Evolutionary conservation across 2,888 invertebrate species (phyloP), one percentile per base, ranked within the genome.

Genomic region (Drosophila maculinotata): DNA sequence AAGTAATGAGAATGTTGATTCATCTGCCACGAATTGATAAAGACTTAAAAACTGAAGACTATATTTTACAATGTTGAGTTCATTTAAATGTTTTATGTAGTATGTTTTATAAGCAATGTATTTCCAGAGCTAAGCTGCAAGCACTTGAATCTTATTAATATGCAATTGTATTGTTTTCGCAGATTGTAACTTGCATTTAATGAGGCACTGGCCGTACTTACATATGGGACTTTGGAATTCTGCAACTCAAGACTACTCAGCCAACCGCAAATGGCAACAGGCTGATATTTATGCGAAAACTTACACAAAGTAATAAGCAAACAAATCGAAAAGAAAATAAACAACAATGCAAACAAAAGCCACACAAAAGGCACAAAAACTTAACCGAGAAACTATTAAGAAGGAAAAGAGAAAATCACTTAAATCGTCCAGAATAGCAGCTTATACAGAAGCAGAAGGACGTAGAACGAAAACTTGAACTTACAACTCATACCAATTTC

Each of bases 221-320:
- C 72, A 76, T 49, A 62, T 73, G 79, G 64, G 58, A 62, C 79
- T 60, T n/a, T 36, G 47, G 64, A 44, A 60, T 56, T 17, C 47
- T 31, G 53, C 49, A 65, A 39, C 39, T 14, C 8, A 36, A 51
- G 48, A 48, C 8, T 28, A 47, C 72, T 66, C 63, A 66, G 69
- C 64, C 65, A 79, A 72, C 75, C 79, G 73, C 63, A 73, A 80
- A 81, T 67, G 85, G 81, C 85, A 85, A 85, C 79, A 76, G 76
- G 76, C 80, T 66, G 65, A 63, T 75, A 70, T 80, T 79, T 86
- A 80, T 74, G 78, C 79, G 85, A 85, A 84, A 86, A 86, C 54
- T 80, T 78, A 56, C 64, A 41, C 45, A 79, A 83, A 83, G 79
- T 79, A 74, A 81, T 81, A 84, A 73, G 78, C 76, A 63, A 71